Conservation (phyloP, 2,113 vertebrate genomes). For the Xyrauchen texanus region DNA sequence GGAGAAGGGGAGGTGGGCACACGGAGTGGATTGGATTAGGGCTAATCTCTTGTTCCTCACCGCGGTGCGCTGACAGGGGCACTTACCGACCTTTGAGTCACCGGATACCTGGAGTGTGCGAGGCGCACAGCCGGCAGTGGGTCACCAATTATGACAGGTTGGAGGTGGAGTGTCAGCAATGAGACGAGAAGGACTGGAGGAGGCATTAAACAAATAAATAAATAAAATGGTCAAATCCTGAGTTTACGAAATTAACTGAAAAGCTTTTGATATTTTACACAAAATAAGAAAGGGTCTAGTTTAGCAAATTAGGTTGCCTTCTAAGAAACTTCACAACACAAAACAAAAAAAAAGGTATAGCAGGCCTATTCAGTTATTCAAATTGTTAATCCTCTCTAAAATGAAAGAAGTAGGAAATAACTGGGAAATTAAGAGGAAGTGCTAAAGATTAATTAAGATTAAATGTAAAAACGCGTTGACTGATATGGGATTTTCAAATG, state of each 20-base stretch:
- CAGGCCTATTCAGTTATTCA: too few species aligned
- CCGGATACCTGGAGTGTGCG: conserved; percentile 59
- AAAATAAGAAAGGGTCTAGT: too few species aligned
- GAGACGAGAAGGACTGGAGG: conserved; percentile 20
- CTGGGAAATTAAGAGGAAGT: too few species aligned
- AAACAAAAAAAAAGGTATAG: too few species aligned
- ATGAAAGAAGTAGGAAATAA: too few species aligned
- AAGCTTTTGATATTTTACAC: too few species aligned
- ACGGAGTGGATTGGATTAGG: conserved; percentile 80
- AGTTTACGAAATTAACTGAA: background rate
- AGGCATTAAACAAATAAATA: conserved; percentile 29
- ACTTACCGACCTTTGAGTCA: conserved; percentile 78
- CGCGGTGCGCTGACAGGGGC: conserved; percentile 81
- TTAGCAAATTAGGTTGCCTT: too few species aligned
- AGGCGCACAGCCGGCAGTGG: conserved; percentile 27
- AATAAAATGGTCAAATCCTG: background rate
- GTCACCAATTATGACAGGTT: conserved; percentile 26
- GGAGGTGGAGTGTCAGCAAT: background rate
- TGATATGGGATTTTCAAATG: too few species aligned
- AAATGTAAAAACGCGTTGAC: too few species aligned
- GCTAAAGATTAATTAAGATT: too few species aligned
- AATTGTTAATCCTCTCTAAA: too few species aligned
- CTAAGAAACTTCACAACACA: too few species aligned
- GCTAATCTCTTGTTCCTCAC: conserved; percentile 89
- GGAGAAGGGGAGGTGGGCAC: conserved; percentile 72